Evolutionary conservation across 2,797 vertebrate genomes (phyloP).

Genomic region (Meda fulgida): DNA sequence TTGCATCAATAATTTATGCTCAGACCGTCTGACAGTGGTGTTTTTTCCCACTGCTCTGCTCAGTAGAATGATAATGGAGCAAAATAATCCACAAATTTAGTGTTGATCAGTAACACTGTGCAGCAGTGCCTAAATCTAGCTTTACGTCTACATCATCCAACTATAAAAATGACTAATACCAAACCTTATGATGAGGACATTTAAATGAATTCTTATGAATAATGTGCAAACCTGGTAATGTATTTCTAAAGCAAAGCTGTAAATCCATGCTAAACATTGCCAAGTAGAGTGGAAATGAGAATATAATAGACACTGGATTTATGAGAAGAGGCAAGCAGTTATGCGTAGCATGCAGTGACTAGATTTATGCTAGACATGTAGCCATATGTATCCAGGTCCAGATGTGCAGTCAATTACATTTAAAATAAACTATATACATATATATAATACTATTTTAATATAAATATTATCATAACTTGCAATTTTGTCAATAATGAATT

Average conservation of each 20-base stretch:
- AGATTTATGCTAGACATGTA: neutral
- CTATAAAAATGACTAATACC: conserved; percentile 45
- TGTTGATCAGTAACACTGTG: conserved; percentile 18
- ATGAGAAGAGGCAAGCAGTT: neutral
- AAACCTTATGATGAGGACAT: conserved; percentile 21
- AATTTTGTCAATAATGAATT: neutral
- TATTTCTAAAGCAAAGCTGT: conserved; percentile 8
- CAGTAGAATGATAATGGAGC: conserved; percentile 49
- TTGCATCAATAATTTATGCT: conserved; percentile 73
- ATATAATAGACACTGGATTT: conserved; percentile 32
- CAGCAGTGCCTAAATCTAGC: conserved; percentile 16
- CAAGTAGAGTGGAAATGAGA: conserved; percentile 23
- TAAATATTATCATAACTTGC: neutral
- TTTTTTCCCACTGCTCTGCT: conserved; percentile 56
- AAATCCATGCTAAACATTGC: conserved; percentile 30
- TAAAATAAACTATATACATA: neutral
- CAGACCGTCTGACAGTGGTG: conserved; percentile 43
- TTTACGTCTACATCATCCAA: neutral
- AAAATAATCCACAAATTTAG: conserved; percentile 36
- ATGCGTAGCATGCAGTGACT: neutral
- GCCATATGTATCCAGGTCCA: neutral
- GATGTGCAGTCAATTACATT: neutral
- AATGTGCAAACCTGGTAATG: conserved; percentile 6
- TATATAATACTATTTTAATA: neutral
- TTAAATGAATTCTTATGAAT: conserved; percentile 45